Evolutionary conservation across 1,140 invertebrate genomes (phyloP).

Genomic region (Ostrea edulis): DNA sequence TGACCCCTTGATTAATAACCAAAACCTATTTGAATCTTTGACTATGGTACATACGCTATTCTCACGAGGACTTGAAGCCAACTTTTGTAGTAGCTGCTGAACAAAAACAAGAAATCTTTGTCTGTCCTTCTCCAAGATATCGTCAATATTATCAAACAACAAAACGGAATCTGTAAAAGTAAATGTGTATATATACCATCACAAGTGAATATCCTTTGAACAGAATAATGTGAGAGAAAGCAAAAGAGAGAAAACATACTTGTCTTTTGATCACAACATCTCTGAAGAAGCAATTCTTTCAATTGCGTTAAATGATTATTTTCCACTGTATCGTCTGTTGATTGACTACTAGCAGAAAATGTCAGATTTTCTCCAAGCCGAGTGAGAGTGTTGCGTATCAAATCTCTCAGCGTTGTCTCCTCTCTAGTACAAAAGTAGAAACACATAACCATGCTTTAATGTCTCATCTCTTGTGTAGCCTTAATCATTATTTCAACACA

Average conservation of each 20-base stretch:
- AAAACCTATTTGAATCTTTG: too few relatives aligned
- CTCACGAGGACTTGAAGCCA: background rate
- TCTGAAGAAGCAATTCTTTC: background rate
- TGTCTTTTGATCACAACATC: background rate
- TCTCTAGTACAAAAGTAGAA: background rate
- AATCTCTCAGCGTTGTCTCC: background rate
- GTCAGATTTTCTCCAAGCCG: background rate
- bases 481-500: too few relatives aligned
- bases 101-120: background rate
- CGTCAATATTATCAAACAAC: conserved; percentile 10
- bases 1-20: too few relatives aligned
- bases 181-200: background rate
- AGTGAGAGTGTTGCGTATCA: background rate
- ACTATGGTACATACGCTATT: too few relatives aligned
- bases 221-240: background rate
- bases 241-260: background rate
- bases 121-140: background rate
- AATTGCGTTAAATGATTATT: background rate
- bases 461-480: too few relatives aligned
- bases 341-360: background rate
- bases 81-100: background rate
- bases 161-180: background rate
- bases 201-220: background rate
- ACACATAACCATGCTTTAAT: too few relatives aligned
- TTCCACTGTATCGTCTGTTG: background rate